Conservation (phyloP, 2,888 invertebrate genomes). For the Halictus ligatus region DNA sequence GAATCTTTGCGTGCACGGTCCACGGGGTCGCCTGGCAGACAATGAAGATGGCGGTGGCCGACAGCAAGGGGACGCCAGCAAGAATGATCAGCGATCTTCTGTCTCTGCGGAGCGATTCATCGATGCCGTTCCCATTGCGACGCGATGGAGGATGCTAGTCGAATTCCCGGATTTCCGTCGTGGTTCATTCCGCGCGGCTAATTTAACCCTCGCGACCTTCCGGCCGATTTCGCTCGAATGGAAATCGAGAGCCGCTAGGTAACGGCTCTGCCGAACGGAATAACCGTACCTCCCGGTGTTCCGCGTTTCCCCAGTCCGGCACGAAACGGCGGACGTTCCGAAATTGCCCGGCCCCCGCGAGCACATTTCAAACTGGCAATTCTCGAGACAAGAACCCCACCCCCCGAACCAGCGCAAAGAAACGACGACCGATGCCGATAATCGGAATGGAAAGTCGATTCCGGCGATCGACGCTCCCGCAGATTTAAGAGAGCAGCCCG, state of each 20-base stretch:
- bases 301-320: constrained; percentile 34
- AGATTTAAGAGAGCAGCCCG: neutral
- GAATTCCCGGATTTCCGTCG: constrained; percentile 56
- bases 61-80: constrained; percentile 47
- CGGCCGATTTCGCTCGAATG: constrained; percentile 71
- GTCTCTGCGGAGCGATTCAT: neutral
- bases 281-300: constrained; percentile 58
- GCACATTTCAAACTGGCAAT: constrained; percentile 52
- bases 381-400: constrained; percentile 14
- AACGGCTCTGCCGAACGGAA: constrained; percentile 65
- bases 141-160: constrained; percentile 21
- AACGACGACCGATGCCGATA: constrained; percentile 40
- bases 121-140: constrained; percentile 14
- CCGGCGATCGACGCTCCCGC: neutral
- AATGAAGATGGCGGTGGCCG: constrained; percentile 28
- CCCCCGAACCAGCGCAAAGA: neutral
- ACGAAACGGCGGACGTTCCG: constrained; percentile 48
- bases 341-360: constrained; percentile 57
- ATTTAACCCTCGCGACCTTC: constrained; percentile 71
- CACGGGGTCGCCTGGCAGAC: constrained; percentile 12
- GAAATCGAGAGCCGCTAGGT: constrained; percentile 64
- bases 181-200: constrained; percentile 66
- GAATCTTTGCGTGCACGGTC: neutral
- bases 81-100: constrained; percentile 29
- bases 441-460: constrained; percentile 46